phyloP scores from a whole-genome alignment of 2,797 vertebrate genomes.

The Sebastes miniatus region DNA sequence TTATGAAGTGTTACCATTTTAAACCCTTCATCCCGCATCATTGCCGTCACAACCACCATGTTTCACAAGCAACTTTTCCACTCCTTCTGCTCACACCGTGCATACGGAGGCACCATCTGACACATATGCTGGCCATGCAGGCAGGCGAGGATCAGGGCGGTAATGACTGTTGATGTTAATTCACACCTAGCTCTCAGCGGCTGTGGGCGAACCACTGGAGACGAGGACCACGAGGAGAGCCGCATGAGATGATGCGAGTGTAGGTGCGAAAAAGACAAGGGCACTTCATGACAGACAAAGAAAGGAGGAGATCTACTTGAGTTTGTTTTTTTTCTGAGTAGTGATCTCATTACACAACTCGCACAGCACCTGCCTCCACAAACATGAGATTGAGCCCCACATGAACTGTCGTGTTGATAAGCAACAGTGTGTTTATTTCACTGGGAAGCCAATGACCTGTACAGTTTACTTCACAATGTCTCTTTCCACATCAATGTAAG shows the following conservation, averaged over 20 bases:
- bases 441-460: background rate
- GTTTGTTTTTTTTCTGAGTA: background rate
- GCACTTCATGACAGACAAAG: background rate
- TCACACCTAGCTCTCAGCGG: slow-evolving; percentile 38
- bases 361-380: slow-evolving; percentile 26
- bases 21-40: background rate
- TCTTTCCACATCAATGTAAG: background rate
- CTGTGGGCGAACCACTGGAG: slow-evolving; percentile 33
- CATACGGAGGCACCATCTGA: slow-evolving; percentile 36
- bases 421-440: background rate
- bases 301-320: background rate
- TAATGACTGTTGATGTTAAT: slow-evolving; percentile 28
- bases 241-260: background rate
- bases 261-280: slow-evolving; percentile 15
- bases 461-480: background rate
- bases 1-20: background rate
- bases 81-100: background rate
- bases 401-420: slow-evolving; percentile 13
- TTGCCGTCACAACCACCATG: background rate
- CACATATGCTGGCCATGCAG: slow-evolving; percentile 39
- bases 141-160: background rate
- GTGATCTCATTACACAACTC: slow-evolving; percentile 21
- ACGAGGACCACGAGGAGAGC: background rate
- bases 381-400: slow-evolving; percentile 7
- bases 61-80: background rate